phyloP scores from a whole-genome alignment of 2,888 invertebrate genomes.

The Rapana venosa region DNA sequence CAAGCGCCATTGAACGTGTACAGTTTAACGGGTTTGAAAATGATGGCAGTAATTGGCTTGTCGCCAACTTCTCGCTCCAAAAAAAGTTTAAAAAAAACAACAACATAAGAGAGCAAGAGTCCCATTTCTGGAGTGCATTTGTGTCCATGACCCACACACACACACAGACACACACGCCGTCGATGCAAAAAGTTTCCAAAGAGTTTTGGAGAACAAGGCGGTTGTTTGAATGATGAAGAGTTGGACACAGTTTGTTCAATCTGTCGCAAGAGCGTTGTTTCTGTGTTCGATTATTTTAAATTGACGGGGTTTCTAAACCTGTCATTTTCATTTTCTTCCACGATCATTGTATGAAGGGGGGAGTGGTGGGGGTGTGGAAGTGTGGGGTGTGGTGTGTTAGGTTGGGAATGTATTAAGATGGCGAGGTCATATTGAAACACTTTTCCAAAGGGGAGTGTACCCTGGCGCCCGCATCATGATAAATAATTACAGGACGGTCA shows the following conservation, averaged over 20 bases:
- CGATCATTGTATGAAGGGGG: not conserved
- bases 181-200: too few species aligned
- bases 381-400: too few species aligned
- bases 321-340: not conserved
- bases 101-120: too few species aligned
- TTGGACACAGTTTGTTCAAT: not conserved
- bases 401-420: too few species aligned
- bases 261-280: not conserved
- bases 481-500: too few species aligned
- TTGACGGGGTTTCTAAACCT: not conserved
- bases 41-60: constrained; percentile 18
- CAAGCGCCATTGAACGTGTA: not conserved
- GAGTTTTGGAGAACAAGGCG: too few species aligned
- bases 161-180: too few species aligned
- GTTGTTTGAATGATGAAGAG: not conserved
- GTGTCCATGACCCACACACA: not conserved
- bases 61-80: not conserved
- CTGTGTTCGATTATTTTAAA: not conserved
- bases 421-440: too few species aligned
- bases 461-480: too few species aligned
- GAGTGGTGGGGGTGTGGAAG: too few species aligned
- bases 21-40: not conserved
- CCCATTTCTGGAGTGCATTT: not conserved
- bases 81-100: not conserved
- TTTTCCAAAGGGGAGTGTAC: too few species aligned